Conservation (phyloP, 2,888 invertebrate genomes). For the Boloria selene region DNA sequence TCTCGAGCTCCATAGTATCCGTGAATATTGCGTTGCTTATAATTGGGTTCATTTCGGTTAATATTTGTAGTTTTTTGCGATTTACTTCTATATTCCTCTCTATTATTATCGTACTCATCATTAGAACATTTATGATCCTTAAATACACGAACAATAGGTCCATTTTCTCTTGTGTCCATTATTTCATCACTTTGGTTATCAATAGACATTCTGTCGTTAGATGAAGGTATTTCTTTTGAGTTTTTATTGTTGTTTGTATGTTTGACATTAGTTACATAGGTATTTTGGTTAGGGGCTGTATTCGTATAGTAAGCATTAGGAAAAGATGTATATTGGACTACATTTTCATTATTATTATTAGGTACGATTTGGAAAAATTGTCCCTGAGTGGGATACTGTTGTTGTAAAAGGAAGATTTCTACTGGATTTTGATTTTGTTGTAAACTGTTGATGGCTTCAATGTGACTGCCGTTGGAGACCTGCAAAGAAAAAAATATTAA, state of each 20-base stretch:
- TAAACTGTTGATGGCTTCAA: slow-evolving; percentile 23
- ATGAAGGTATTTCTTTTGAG: slow-evolving; percentile 29
- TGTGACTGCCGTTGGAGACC: slow-evolving; percentile 43
- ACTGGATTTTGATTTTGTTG: slow-evolving; percentile 47
- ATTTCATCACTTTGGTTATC: slow-evolving; percentile 47
- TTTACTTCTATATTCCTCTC: slow-evolving; percentile 47
- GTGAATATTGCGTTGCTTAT: slow-evolving; percentile 54
- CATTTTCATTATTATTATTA: slow-evolving; percentile 39
- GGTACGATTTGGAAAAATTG: slow-evolving; percentile 45
- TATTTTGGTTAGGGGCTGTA: slow-evolving; percentile 42
- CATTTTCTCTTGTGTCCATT: slow-evolving; percentile 50
- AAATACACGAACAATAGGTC: slow-evolving; percentile 65
- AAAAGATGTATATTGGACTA: slow-evolving; percentile 42
- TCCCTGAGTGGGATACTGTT: slow-evolving; percentile 52
- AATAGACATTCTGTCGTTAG: slow-evolving; percentile 22
- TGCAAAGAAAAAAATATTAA: slow-evolving; percentile 12
- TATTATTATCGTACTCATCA: slow-evolving; percentile 43
- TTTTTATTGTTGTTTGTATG: slow-evolving; percentile 41
- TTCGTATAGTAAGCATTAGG: slow-evolving; percentile 47
- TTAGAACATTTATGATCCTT: slow-evolving; percentile 68
- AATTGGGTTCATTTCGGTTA: slow-evolving; percentile 51
- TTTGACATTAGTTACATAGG: slow-evolving; percentile 53
- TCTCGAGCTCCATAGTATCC: slow-evolving; percentile 63
- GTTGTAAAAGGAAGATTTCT: slow-evolving; percentile 62
- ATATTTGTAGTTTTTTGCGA: slow-evolving; percentile 52